Conservation (phyloP, 2,113 vertebrate genomes). For the Varanus salvator region DNA sequence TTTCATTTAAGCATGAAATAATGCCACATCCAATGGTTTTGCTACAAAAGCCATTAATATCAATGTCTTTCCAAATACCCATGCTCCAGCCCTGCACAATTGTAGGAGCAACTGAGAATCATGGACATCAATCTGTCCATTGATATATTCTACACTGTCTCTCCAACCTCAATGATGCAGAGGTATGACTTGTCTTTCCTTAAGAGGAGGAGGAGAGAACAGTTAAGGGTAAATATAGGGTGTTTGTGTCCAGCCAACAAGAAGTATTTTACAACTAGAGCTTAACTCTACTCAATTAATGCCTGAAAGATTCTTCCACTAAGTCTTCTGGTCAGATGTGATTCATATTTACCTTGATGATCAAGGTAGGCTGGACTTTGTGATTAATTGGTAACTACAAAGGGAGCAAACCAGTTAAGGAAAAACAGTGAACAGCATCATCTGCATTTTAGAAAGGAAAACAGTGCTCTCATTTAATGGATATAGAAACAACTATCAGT, state of each 20-base stretch:
- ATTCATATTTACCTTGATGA: background rate
- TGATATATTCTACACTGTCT: background rate
- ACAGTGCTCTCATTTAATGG: background rate
- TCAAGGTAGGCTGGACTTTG: background rate
- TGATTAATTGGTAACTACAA: background rate
- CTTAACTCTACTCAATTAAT: background rate
- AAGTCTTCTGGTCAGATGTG: background rate
- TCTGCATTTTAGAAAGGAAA: background rate
- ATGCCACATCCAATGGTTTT: background rate
- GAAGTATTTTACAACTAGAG: background rate
- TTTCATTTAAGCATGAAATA: background rate
- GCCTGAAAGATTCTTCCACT: background rate
- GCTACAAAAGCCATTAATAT: background rate
- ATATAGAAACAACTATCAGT: background rate
- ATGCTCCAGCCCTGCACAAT: background rate
- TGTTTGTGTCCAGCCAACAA: background rate
- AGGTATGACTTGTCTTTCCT: background rate
- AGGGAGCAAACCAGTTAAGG: background rate
- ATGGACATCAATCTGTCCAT: background rate
- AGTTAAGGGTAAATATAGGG: background rate
- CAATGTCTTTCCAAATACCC: background rate
- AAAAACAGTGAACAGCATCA: background rate
- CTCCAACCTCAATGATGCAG: background rate
- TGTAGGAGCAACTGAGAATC: background rate
- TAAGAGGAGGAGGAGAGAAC: background rate